Evolutionary conservation across 2,888 invertebrate species (phyloP), one percentile per base, ranked within the genome.

Genomic region (Alloscopus bannaensis): DNA sequence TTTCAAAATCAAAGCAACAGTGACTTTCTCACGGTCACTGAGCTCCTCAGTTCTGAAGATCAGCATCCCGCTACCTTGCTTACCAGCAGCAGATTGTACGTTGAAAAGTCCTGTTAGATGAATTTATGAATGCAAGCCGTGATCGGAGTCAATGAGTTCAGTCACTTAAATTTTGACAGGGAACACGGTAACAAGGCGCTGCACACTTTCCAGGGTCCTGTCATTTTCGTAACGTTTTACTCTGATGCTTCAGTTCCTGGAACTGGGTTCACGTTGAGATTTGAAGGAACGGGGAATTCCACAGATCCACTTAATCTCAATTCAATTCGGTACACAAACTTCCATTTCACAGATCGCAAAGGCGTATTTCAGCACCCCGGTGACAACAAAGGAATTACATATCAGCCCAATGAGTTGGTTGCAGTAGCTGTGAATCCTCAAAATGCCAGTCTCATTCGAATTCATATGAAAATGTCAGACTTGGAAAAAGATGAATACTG

Each of bases 1-100:
- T 81, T 82, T 31, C 82, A 82, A 57, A 82, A 82, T 29, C 52
- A 69, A 29, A 82, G 60, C 24, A 82, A 82, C 50, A 70, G 68
- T 47, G 82, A 82, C 31, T 81, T 75, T 18, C 26, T 82, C 16
- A 78, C 80, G 11, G 66, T 82, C 18, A 80, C 82, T 2, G 80
- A 82, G 45, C 72, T 81, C 18, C n/a, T 29, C 3, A 47, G n/a
- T 47, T 50, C 68, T n/a, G 78, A 75, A 20, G 81, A 82, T 6
- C 47, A 50, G 28, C 71, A 70, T 64, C 65, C 72, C 13, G 59
- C 62, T 6, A 47, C 71, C 18, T 22, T 82, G n/a, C 22, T 75
- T 20, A 81, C 82, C 4, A 77, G 72, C 22, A 65, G 64, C n/a
- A 66, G 80, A 24, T 36, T 82, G 82, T 82, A 71, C n/a, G 66